Evolutionary conservation across 1,140 invertebrate species (phyloP).

Genomic region (Brachionus sp.): DNA sequence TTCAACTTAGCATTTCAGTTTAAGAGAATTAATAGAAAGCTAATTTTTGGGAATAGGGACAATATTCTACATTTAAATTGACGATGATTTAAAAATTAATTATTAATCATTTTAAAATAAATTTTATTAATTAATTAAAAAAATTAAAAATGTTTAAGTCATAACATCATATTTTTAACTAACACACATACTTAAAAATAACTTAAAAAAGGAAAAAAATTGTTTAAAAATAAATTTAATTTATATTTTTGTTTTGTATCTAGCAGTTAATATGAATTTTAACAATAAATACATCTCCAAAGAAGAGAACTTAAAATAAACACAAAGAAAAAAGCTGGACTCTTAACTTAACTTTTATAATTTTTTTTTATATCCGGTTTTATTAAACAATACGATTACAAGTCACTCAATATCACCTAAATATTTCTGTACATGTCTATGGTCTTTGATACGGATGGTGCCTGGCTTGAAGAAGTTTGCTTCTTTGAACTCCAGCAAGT

Average conservation of each 20-base stretch:
- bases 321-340: not conserved
- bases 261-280: not conserved
- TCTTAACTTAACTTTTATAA: not conserved
- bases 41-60: too few relatives aligned
- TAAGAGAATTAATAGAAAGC: too few relatives aligned
- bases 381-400: not conserved
- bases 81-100: too few relatives aligned
- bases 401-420: not conserved
- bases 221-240: not conserved
- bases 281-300: slow-evolving; percentile 35
- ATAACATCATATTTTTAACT: not conserved
- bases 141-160: not conserved
- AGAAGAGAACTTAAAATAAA: slow-evolving; percentile 7
- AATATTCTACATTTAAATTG: too few relatives aligned
- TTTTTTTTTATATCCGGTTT: not conserved
- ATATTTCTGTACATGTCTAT: not conserved
- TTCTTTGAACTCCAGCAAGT: not conserved
- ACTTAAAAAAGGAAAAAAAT: not conserved
- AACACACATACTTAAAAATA: not conserved
- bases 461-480: not conserved
- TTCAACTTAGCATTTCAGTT: too few relatives aligned
- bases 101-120: not conserved
- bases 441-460: slow-evolving; percentile 38
- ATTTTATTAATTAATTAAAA: not conserved
- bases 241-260: not conserved